Evolutionary conservation across 2,888 invertebrate species (phyloP).

Genomic region (Heliconius ismenius): DNA sequence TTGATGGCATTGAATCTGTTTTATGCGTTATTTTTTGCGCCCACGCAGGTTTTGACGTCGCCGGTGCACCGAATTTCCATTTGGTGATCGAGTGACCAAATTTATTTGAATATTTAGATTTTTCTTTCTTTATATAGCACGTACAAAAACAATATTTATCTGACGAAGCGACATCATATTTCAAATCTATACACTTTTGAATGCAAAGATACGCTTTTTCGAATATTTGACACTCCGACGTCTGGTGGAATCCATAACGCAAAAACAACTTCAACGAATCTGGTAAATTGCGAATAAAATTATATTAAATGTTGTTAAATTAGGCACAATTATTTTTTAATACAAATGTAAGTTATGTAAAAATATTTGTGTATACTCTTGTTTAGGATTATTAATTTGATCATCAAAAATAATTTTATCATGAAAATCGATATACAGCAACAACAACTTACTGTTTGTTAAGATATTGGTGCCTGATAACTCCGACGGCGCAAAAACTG

Average conservation of each 20-base stretch:
- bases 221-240: slow-evolving; percentile 56
- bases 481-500: slow-evolving; percentile 39
- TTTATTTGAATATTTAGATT: slow-evolving; percentile 46
- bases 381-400: no score
- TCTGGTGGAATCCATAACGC: slow-evolving; percentile 66
- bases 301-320: no score
- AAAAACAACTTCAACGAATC: slow-evolving; percentile 47
- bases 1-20: background rate
- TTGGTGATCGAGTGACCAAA: slow-evolving; percentile 42
- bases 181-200: slow-evolving; percentile 59
- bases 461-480: slow-evolving; percentile 5
- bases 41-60: slow-evolving; percentile 60
- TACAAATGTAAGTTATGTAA: no score
- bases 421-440: background rate
- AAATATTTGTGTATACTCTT: no score
- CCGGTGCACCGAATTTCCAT: slow-evolving; percentile 58
- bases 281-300: slow-evolving; percentile 25
- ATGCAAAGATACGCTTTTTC: slow-evolving; percentile 61
- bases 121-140: slow-evolving; percentile 56
- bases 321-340: no score
- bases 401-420: no score
- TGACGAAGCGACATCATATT: slow-evolving; percentile 60
- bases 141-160: slow-evolving; percentile 62
- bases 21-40: slow-evolving; percentile 39
- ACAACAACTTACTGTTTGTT: slow-evolving; percentile 31